phyloP scores from a whole-genome alignment of 2,113 vertebrate species.

The Tenrec ecaudatus region DNA sequence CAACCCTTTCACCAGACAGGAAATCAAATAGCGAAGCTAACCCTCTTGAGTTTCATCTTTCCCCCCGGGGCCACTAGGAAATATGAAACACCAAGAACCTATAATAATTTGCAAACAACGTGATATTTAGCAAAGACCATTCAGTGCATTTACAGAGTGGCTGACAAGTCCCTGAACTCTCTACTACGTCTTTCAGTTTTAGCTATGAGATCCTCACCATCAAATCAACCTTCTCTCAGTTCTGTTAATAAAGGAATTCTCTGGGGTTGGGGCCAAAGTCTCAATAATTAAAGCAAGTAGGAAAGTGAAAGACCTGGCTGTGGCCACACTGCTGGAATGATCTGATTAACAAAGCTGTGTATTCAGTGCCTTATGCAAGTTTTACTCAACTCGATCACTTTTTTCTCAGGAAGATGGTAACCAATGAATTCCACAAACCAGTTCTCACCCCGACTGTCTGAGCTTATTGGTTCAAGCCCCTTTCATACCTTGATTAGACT shows the following conservation, averaged over 20 bases:
- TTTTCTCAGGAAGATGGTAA: neutral
- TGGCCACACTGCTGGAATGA: neutral
- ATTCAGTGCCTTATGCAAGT: neutral
- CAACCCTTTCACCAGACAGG: too few species aligned
- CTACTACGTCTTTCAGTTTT: slow-evolving; percentile 79
- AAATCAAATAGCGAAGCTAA: too few species aligned
- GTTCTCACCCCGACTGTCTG: neutral
- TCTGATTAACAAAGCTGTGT: neutral
- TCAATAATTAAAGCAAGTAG: neutral
- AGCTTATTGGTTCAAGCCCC: neutral
- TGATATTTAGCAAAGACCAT: slow-evolving; percentile 72
- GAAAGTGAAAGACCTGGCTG: neutral
- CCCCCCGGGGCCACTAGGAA: slow-evolving; percentile 61
- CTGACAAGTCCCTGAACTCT: slow-evolving; percentile 81
- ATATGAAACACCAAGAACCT: neutral
- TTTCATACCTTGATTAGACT: neutral
- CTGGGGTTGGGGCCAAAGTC: neutral
- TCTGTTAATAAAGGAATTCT: slow-evolving; percentile 65
- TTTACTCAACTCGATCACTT: neutral
- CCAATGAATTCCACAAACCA: neutral
- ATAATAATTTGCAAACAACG: slow-evolving; percentile 60
- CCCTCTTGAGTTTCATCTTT: neutral
- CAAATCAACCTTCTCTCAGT: slow-evolving; percentile 74
- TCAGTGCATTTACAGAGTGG: slow-evolving; percentile 75
- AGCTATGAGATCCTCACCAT: slow-evolving; percentile 79